Evolutionary conservation across 2,797 vertebrate genomes (phyloP).

Genomic region (Perodicticus potto): DNA sequence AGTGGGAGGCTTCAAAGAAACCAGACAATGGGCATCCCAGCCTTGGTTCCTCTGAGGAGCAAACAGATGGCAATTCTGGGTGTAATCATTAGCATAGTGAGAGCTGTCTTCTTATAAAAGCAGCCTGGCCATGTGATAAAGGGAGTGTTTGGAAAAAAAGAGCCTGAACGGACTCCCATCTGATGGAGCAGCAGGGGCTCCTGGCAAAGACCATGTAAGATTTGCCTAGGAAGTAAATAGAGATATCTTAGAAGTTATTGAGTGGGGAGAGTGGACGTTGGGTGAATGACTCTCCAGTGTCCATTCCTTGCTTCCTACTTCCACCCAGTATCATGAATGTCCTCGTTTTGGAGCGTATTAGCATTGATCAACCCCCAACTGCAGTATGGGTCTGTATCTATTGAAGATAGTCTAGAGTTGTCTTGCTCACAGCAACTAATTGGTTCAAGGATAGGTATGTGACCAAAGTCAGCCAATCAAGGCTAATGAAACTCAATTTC

Average conservation of each 20-base stretch:
- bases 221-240: neutral
- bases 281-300: neutral
- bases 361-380: neutral
- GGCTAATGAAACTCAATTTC: slow-evolving; percentile 16
- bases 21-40: neutral
- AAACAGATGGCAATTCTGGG: neutral
- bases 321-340: neutral
- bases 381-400: neutral
- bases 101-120: neutral
- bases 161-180: neutral
- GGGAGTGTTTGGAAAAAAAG: neutral
- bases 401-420: neutral
- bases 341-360: neutral
- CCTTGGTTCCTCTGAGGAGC: neutral
- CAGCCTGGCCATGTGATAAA: neutral
- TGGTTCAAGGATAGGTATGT: neutral
- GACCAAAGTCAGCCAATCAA: neutral
- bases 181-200: neutral
- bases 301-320: neutral
- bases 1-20: neutral
- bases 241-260: neutral
- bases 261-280: neutral
- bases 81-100: neutral
- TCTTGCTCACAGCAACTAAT: neutral
- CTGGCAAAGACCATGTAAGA: neutral